Conservation (phyloP, 2,113 vertebrate species). For the Corythaeola cristata region DNA sequence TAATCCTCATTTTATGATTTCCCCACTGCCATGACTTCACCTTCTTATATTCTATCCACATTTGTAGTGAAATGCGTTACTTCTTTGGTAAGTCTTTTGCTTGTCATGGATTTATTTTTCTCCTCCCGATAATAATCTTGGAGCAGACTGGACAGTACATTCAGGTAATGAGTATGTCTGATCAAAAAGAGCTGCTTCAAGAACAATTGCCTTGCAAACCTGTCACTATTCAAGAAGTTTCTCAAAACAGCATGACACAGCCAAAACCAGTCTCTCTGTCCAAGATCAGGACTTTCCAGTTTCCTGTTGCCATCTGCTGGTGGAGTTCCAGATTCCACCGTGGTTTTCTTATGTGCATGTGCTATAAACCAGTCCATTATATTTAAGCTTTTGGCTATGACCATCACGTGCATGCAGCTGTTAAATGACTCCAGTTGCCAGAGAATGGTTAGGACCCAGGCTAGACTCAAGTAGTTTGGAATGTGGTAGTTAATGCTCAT, state of each 20-base stretch:
- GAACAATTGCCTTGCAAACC: not conserved
- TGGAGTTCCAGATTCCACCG: not conserved
- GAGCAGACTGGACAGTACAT: not conserved
- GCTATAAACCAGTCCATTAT: not conserved
- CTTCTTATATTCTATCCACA: not conserved
- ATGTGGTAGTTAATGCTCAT: not conserved
- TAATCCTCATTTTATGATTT: not conserved
- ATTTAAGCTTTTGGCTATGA: not conserved
- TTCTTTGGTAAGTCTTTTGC: not conserved
- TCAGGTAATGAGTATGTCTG: not conserved
- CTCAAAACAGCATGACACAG: not conserved
- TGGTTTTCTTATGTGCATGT: accelerated
- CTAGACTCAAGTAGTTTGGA: not conserved
- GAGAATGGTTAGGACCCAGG: not conserved
- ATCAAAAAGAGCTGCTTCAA: not conserved
- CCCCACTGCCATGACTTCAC: not conserved
- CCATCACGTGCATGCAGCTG: not conserved
- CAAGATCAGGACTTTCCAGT: not conserved
- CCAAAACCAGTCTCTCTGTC: not conserved
- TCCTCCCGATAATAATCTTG: not conserved
- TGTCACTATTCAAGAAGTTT: not conserved
- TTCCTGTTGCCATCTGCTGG: slow-evolving; percentile 65
- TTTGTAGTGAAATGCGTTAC: not conserved
- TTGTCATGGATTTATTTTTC: not conserved
- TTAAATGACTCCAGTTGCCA: not conserved